phyloP scores from a whole-genome alignment of 2,797 vertebrate genomes.

The Hafferia zeledoni region DNA sequence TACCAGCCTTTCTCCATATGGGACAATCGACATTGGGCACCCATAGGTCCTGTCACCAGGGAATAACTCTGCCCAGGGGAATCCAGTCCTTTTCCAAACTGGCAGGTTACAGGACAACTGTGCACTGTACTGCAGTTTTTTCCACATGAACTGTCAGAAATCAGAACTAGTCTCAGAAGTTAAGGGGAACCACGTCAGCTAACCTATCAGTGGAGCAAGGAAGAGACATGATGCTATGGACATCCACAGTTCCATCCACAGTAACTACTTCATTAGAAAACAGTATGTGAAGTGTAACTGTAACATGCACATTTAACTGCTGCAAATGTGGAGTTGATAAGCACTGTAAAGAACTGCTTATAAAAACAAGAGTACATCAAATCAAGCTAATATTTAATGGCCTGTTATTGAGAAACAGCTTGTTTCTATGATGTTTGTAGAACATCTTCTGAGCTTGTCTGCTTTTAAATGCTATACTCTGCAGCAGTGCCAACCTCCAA shows the following conservation, averaged over 20 bases:
- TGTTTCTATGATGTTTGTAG: not conserved
- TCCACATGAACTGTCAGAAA: not conserved
- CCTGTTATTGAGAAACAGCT: not conserved
- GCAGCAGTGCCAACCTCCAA: not conserved
- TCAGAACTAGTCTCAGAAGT: not conserved
- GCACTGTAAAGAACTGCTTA: not conserved
- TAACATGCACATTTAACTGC: not conserved
- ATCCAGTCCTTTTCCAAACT: not conserved
- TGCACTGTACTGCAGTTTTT: not conserved
- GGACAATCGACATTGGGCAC: too few relatives aligned
- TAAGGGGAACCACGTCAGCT: not conserved
- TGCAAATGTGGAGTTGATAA: not conserved
- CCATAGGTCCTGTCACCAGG: not conserved
- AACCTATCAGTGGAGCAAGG: not conserved
- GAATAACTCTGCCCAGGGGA: not conserved
- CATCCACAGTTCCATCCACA: not conserved
- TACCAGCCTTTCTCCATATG: not conserved
- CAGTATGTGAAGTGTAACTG: not conserved
- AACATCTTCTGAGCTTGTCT: not conserved
- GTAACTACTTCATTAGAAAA: not conserved
- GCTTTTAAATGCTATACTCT: not conserved
- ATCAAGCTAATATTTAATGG: not conserved
- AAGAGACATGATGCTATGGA: not conserved
- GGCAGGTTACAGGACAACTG: not conserved
- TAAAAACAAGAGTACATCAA: not conserved